Percentiles rank a stretch among this genome's conserved stretches.
Evolutionary conservation across 1,140 invertebrate species (phyloP).

Genomic region (Halesus radiatus): DNA sequence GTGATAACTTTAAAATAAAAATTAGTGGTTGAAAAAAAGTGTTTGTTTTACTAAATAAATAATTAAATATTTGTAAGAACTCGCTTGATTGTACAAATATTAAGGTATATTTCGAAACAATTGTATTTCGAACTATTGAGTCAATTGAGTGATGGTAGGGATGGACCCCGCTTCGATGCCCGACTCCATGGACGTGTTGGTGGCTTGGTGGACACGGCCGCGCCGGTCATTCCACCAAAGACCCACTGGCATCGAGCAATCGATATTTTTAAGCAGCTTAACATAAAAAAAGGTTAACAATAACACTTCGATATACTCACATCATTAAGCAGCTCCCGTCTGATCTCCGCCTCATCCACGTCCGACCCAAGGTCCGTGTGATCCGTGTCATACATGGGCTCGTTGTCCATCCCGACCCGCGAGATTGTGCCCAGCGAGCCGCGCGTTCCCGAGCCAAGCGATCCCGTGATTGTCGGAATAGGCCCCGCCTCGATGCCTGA

Average conservation of each 20-base stretch:
- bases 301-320: conserved; percentile 69
- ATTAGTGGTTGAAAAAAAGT: no score
- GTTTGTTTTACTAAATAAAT: no score
- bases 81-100: no score
- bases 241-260: no score
- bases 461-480: conserved; percentile 77
- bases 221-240: no score
- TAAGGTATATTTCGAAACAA: no score
- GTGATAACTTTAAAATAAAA: no score
- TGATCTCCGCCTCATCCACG: conserved; percentile 82
- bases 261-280: no score
- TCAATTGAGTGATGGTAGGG: no score
- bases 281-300: no score
- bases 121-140: no score
- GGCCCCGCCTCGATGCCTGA: conserved; percentile 73
- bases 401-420: conserved; percentile 68
- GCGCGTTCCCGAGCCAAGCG: conserved; percentile 70
- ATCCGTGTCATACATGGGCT: conserved; percentile 81
- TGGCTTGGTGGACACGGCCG: conserved; percentile 63
- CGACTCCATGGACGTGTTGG: conserved; percentile 70
- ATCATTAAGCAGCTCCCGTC: conserved; percentile 82
- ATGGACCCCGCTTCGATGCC: conserved; percentile 73
- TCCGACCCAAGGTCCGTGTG: conserved; percentile 83
- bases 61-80: no score
- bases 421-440: conserved; percentile 75